Evolutionary conservation across 2,797 vertebrate species (phyloP).

Genomic region (Thripadectes ignobilis): DNA sequence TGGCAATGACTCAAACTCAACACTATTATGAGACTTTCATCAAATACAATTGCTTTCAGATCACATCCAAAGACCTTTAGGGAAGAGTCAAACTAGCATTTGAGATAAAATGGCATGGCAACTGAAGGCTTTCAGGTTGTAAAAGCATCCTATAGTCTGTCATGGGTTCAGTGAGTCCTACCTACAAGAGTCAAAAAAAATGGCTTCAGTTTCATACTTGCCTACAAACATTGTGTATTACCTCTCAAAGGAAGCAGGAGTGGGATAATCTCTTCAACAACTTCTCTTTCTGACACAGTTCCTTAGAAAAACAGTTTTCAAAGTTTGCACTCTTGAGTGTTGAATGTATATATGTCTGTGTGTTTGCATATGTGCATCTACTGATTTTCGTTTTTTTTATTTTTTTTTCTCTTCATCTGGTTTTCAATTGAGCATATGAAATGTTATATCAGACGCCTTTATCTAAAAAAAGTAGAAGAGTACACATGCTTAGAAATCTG

Average conservation of each 20-base stretch:
- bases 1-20: not conserved
- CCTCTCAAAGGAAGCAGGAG: not conserved
- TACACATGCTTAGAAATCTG: not conserved
- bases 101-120: not conserved
- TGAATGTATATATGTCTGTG: not conserved
- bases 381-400: not conserved
- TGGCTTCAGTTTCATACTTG: not conserved
- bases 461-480: not conserved
- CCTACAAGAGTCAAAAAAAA: not conserved
- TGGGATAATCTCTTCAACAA: not conserved
- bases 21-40: not conserved
- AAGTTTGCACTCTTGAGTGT: not conserved
- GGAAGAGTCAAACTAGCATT: not conserved
- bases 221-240: not conserved
- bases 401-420: not conserved
- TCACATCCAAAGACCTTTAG: not conserved
- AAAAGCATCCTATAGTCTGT: not conserved
- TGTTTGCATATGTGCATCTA: not conserved
- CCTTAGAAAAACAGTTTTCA: not conserved
- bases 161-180: not conserved
- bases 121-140: not conserved
- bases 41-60: not conserved
- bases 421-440: not conserved
- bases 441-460: not conserved
- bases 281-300: not conserved